Evolutionary conservation across 1,140 invertebrate species (phyloP), one percentile per base, ranked within the genome.

Genomic region (Liolophura sinensis): DNA sequence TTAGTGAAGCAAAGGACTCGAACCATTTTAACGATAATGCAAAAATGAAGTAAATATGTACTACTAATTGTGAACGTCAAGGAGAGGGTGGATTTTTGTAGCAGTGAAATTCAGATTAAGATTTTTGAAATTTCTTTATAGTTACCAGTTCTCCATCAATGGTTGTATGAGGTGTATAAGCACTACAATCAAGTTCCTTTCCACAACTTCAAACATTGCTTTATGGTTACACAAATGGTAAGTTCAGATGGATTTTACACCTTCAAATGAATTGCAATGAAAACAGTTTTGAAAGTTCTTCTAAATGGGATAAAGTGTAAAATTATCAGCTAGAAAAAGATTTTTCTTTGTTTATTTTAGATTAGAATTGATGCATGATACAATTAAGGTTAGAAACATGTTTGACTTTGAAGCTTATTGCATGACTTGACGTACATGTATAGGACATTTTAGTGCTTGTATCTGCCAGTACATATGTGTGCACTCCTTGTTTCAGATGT

Each of bases 161-260:
- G 81, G 81, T 62, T 85, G 67, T 83, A 76, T 73, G 79, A 82
- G 66, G 70, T 85, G 16, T 85, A 82, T 69, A 75, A 64, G 52
- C 78, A 80, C 66, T 85, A 85, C 72, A 84, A 84, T 68, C 68
- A 76, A 60, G 83, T 84, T 58, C 93, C 93, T 67, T 95, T 94
- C 85, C 93, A 95, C 81, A 94, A 94, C 86, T 94, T 94, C 84
- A 88, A 92, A 71, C 93, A 95, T 77, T 93, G 91, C 80, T 95
- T 95, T 84, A 93, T 92, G 86, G 93, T 95, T 49, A 89, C 93
- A 58, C 93, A 95, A 87, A 95, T 95, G 93, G 92, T 93, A 85
- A 89, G 88, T 72, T 40, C 15, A 60, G 18, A 9, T 22, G 3
- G 31, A 40, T 40, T 54, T 24, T 15, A 54, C n/a, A 54, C 9